These are phyloP conservation scores for Lepus europaeus DNA, from an alignment of 2,113 vertebrate genomes.

Conservation along the genomic window DNA sequence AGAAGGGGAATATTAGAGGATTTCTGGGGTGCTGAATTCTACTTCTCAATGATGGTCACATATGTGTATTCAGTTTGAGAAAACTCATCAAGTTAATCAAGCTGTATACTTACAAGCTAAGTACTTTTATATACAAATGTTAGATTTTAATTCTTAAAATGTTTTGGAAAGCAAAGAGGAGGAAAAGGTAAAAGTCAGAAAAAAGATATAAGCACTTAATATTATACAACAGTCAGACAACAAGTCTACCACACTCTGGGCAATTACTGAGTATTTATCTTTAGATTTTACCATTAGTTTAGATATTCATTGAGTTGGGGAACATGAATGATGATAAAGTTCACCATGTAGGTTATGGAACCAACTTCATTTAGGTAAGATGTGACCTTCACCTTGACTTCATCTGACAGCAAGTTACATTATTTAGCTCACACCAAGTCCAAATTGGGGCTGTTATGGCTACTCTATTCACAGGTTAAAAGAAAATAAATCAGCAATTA, in stretches of 20 bases:
- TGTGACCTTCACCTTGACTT: background rate
- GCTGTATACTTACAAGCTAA: background rate
- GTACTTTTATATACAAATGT: constrained; percentile 34
- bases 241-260: background rate
- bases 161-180: background rate
- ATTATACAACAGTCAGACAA: background rate
- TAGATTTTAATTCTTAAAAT: background rate
- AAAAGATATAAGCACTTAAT: background rate
- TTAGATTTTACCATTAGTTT: constrained; percentile 52
- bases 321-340: background rate
- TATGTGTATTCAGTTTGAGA: background rate
- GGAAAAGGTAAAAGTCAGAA: background rate
- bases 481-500: constrained; percentile 31
- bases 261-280: background rate
- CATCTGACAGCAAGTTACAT: background rate
- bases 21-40: background rate
- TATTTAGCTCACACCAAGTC: background rate
- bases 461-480: background rate
- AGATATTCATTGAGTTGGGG: background rate
- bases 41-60: background rate
- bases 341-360: background rate
- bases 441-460: background rate
- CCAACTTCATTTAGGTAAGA: background rate
- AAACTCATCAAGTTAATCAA: background rate
- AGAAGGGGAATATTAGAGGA: background rate